phyloP scores from a whole-genome alignment of 2,888 invertebrate genomes.

The Plemyria rubiginata region DNA sequence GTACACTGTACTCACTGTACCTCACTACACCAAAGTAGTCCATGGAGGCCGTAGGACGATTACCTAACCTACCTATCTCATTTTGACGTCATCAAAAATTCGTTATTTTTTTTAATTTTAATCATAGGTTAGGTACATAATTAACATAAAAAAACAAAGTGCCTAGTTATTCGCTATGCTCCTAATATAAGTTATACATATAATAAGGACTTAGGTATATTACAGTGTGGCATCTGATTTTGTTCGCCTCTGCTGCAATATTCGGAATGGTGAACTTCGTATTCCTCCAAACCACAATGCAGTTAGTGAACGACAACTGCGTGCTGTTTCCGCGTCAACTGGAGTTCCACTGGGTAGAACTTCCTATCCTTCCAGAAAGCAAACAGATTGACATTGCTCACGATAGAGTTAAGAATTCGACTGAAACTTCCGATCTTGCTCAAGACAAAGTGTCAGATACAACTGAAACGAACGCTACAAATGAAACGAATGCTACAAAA shows the following conservation, averaged over 20 bases:
- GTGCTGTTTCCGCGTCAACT: slow-evolving; percentile 64
- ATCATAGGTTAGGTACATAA: too few relatives aligned
- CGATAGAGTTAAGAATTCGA: slow-evolving; percentile 37
- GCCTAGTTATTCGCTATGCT: too few relatives aligned
- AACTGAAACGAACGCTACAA: slow-evolving; percentile 22
- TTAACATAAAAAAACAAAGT: too few relatives aligned
- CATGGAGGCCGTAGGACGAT: too few relatives aligned
- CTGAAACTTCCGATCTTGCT: slow-evolving; percentile 44
- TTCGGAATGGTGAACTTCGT: slow-evolving; percentile 72
- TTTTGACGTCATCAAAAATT: too few relatives aligned
- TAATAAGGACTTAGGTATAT: slow-evolving; percentile 31
- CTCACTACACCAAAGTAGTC: slow-evolving; percentile 13
- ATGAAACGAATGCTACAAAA: slow-evolving; percentile 30
- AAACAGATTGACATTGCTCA: slow-evolving; percentile 45
- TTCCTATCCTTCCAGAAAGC: slow-evolving; percentile 42
- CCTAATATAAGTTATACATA: too few relatives aligned
- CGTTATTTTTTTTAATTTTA: too few relatives aligned
- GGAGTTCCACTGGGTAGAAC: slow-evolving; percentile 59
- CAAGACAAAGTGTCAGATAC: slow-evolving; percentile 44
- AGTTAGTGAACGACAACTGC: slow-evolving; percentile 66
- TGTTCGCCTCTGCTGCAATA: slow-evolving; percentile 65
- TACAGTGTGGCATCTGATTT: slow-evolving; percentile 73
- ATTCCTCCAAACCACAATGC: slow-evolving; percentile 70
- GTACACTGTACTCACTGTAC: too few relatives aligned
- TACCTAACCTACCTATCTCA: too few relatives aligned